A percentile compares a stretch with the other conserved stretches of the same genome.
These are phyloP conservation scores for Limnephilus auricula DNA, from an alignment of 2,888 invertebrate species.

Conservation along the genomic window DNA sequence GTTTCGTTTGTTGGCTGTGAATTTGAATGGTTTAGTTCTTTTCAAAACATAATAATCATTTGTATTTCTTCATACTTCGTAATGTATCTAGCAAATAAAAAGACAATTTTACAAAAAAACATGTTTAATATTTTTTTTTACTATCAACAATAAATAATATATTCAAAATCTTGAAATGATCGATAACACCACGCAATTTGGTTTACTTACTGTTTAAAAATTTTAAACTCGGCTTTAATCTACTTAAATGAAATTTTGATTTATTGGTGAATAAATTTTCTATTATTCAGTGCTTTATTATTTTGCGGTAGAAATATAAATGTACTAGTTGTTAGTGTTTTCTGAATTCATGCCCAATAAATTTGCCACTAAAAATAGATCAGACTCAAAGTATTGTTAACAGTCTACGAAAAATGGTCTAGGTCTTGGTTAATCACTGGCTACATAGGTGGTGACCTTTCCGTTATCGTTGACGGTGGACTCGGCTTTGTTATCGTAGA, in stretches of 20 bases:
- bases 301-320: not conserved
- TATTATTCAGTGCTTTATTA: not conserved
- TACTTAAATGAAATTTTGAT: not conserved
- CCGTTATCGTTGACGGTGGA: slow-evolving; percentile 87
- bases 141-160: slow-evolving; percentile 10
- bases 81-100: not conserved
- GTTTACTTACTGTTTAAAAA: not conserved
- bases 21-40: not conserved
- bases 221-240: not conserved
- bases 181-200: not conserved
- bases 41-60: not conserved
- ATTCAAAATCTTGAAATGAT: not conserved
- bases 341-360: not conserved
- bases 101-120: not conserved
- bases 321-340: not conserved
- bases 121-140: not conserved
- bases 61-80: not conserved
- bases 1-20: not conserved
- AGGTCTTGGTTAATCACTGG: slow-evolving; percentile 70
- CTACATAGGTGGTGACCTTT: slow-evolving; percentile 80
- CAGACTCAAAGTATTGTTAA: not conserved
- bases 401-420: not conserved
- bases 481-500: slow-evolving; percentile 78
- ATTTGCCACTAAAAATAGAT: not conserved
- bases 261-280: not conserved